These are phyloP conservation scores for Acropternis orthonyx DNA, from an alignment of 2,797 vertebrate genomes.

Conservation along the genomic window DNA sequence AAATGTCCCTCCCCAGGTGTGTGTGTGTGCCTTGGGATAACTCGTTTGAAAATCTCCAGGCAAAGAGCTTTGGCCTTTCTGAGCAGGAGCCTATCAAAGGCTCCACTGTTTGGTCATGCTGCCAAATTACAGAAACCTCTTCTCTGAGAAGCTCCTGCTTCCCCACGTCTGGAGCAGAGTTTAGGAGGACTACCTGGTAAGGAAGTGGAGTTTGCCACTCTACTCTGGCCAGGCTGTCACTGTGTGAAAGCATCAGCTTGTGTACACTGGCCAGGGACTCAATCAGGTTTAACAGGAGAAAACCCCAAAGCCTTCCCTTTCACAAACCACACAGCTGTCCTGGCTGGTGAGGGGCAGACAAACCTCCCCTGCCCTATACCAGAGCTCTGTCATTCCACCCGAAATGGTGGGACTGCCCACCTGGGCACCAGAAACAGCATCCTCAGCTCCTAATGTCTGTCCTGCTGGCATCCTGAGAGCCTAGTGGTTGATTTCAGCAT, in stretches of 20 bases:
- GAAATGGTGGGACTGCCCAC: not conserved
- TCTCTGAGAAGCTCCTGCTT: not conserved
- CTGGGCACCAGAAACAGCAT: not conserved
- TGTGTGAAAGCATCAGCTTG: not conserved
- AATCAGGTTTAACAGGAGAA: not conserved
- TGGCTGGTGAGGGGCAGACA: not conserved
- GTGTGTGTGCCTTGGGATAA: slow-evolving; percentile 15
- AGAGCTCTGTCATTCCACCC: not conserved
- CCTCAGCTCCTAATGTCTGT: not conserved
- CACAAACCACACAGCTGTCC: not conserved
- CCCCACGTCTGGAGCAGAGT: not conserved
- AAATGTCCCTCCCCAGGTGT: slow-evolving; percentile 26
- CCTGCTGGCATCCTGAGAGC: not conserved
- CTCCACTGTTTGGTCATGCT: not conserved
- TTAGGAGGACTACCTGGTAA: not conserved
- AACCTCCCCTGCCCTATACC: not conserved
- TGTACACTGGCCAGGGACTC: not conserved
- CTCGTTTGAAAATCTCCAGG: not conserved
- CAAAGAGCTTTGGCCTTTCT: not conserved
- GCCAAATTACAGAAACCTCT: not conserved
- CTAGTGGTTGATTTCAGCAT: not conserved
- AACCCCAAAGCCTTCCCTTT: not conserved
- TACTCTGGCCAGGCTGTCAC: not conserved
- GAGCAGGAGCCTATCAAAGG: not conserved
- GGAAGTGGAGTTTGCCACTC: not conserved